Evolutionary conservation across 2,113 vertebrate species (phyloP).

Genomic region (Anoura caudifer): DNA sequence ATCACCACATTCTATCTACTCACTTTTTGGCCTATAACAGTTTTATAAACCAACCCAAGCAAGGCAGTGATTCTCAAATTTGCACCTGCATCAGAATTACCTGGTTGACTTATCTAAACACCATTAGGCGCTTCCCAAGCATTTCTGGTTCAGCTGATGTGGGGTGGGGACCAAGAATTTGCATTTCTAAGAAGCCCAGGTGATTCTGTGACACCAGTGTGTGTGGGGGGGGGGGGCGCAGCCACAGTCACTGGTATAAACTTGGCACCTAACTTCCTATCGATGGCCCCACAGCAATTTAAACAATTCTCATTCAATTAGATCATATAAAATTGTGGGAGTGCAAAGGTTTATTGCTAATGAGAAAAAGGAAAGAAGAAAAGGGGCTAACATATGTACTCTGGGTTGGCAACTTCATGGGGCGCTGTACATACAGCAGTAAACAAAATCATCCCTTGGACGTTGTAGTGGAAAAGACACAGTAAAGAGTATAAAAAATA

Average conservation of each 20-base stretch:
- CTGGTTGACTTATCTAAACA: background rate
- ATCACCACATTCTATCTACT: background rate
- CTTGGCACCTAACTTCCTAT: background rate
- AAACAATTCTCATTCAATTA: background rate
- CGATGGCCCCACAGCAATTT: background rate
- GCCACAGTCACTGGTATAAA: fast-evolving
- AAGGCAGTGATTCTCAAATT: background rate
- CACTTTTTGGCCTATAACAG: background rate
- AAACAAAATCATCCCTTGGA: background rate
- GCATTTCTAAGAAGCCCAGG: background rate
- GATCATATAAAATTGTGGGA: background rate
- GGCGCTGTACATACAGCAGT: fast-evolving
- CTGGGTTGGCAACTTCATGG: background rate
- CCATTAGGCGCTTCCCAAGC: background rate
- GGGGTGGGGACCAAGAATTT: background rate
- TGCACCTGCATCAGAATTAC: background rate
- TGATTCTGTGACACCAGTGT: background rate
- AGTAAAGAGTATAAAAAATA: background rate
- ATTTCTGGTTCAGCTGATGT: background rate
- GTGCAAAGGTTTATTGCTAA: background rate
- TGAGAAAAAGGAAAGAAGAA: background rate
- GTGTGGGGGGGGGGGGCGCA: too few species aligned
- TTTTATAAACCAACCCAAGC: background rate
- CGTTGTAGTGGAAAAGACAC: background rate
- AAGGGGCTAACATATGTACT: background rate